phyloP scores from a whole-genome alignment of 2,888 invertebrate genomes.

The Hyalella azteca region DNA sequence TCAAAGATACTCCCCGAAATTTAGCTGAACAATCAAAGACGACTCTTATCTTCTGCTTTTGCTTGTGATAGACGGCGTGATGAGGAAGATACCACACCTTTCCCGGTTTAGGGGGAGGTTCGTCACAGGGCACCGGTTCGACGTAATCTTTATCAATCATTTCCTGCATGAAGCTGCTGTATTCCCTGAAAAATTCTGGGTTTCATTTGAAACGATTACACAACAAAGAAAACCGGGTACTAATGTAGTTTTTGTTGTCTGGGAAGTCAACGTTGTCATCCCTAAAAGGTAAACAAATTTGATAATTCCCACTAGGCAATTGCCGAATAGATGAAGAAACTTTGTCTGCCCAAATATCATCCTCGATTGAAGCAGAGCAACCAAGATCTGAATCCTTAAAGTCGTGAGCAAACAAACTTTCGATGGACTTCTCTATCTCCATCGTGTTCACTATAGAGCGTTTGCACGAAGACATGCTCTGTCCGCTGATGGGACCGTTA shows the following conservation, averaged over 20 bases:
- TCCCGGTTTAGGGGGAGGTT: background rate
- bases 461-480: background rate
- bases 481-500: background rate
- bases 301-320: background rate
- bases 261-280: background rate
- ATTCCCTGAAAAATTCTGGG: too few species aligned
- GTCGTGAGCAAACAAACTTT: too few species aligned
- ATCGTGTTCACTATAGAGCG: too few species aligned
- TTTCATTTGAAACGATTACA: background rate
- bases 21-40: conserved; percentile 29
- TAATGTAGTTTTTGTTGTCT: background rate
- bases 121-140: conserved; percentile 4
- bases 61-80: conserved; percentile 16
- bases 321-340: too few species aligned
- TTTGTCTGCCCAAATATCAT: too few species aligned
- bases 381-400: too few species aligned
- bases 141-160: background rate
- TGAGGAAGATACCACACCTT: conserved; percentile 18
- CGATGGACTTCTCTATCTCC: too few species aligned
- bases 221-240: background rate
- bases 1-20: background rate
- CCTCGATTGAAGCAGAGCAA: too few species aligned
- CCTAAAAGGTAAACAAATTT: background rate
- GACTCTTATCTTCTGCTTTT: conserved; percentile 31
- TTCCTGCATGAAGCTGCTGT: background rate